phyloP scores from a whole-genome alignment of 2,888 invertebrate species.

The Agonopterix arenella region DNA sequence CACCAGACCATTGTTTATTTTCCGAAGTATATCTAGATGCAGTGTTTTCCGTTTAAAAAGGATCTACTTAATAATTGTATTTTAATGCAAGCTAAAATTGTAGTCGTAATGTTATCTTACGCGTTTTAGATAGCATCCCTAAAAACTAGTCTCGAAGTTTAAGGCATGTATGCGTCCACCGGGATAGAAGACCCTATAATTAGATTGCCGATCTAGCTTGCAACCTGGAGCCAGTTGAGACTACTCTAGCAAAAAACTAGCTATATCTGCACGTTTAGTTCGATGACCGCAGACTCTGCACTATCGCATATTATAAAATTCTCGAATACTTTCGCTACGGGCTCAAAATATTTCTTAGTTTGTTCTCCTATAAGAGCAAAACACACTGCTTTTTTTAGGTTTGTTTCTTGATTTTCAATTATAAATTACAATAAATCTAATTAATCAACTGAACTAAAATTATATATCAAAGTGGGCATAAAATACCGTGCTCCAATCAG shows the following conservation, averaged over 20 bases:
- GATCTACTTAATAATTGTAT: too few species aligned
- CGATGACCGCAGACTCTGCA: slow-evolving; percentile 37
- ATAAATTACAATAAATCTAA: too few species aligned
- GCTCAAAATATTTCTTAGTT: too few species aligned
- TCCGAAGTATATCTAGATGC: too few species aligned
- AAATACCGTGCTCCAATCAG: slow-evolving; percentile 12
- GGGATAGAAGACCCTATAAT: slow-evolving; percentile 51
- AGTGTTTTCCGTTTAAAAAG: too few species aligned
- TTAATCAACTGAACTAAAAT: too few species aligned
- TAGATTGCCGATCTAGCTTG: slow-evolving; percentile 60
- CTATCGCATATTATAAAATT: slow-evolving; percentile 41
- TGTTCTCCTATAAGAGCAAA: neutral
- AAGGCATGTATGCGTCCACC: slow-evolving; percentile 37
- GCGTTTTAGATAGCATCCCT: slow-evolving; percentile 11
- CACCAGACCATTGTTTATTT: too few species aligned
- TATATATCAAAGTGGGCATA: too few species aligned
- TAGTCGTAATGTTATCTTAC: too few species aligned
- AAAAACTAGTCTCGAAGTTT: slow-evolving; percentile 39
- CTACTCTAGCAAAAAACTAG: slow-evolving; percentile 59
- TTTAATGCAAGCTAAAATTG: too few species aligned
- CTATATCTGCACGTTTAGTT: slow-evolving; percentile 43
- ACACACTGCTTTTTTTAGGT: too few species aligned
- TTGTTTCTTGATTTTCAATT: too few species aligned
- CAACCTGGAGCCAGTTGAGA: slow-evolving; percentile 40
- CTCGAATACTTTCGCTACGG: slow-evolving; percentile 10